These are phyloP conservation scores for Lepisosteus osseus DNA, from an alignment of 2,113 vertebrate species.

Conservation along the genomic window DNA sequence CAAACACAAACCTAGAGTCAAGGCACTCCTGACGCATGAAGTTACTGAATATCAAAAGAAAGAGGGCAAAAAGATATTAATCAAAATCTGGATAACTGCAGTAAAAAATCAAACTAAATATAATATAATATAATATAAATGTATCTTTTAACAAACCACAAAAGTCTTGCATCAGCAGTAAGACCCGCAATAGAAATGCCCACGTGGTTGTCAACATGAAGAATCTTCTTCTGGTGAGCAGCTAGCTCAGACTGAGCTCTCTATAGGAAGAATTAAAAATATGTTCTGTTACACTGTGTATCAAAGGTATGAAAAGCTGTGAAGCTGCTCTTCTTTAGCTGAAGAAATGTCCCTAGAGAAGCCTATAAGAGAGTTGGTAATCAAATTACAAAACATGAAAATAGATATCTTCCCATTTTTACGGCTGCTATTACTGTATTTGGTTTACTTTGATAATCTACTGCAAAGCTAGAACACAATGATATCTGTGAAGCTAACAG, in stretches of 20 bases:
- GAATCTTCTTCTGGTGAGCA: constrained; percentile 98
- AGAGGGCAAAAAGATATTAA: background rate
- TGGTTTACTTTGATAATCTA: too few species aligned
- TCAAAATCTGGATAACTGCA: background rate
- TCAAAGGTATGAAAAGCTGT: too few species aligned
- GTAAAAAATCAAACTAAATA: background rate
- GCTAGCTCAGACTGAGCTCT: constrained; percentile 97
- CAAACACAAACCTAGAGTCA: constrained; percentile 97
- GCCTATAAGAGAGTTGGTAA: too few species aligned
- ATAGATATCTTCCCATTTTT: too few species aligned
- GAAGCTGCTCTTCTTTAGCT: too few species aligned
- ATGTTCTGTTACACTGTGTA: too few species aligned
- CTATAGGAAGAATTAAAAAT: constrained; percentile 46
- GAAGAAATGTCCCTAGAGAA: too few species aligned
- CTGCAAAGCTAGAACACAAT: too few species aligned
- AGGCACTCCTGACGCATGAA: constrained; percentile 98
- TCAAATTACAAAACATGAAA: too few species aligned
- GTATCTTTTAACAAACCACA: constrained; percentile 74
- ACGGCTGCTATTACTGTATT: too few species aligned
- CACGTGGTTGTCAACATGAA: constrained; percentile 95
- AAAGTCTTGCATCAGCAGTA: constrained; percentile 90
- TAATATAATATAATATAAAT: background rate
- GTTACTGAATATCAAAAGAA: constrained; percentile 66
- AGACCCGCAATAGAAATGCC: constrained; percentile 97
- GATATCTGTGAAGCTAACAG: too few species aligned